phyloP scores from a whole-genome alignment of 2,113 vertebrate species.

The Rhadina sibilatrix region DNA sequence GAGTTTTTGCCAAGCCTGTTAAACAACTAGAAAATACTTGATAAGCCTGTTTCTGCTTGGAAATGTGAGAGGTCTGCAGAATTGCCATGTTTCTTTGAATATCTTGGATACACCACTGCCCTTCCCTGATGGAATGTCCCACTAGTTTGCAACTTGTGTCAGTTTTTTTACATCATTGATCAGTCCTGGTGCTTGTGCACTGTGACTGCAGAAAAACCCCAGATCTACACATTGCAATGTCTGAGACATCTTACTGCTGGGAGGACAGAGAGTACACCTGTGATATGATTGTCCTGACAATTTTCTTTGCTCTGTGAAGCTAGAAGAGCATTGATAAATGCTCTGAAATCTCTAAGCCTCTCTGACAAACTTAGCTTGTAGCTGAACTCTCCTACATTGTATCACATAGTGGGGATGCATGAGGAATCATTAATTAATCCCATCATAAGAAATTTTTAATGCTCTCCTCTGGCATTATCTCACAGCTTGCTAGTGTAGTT shows the following conservation, averaged over 20 bases:
- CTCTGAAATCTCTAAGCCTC: neutral
- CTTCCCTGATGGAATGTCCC: neutral
- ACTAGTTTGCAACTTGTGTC: neutral
- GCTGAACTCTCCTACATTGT: neutral
- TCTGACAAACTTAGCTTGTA: neutral
- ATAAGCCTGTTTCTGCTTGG: neutral
- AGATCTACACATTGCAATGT: neutral
- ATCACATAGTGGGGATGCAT: neutral
- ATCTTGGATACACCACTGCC: neutral
- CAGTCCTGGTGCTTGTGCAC: neutral
- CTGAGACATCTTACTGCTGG: neutral
- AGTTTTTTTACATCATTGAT: neutral
- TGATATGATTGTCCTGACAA: neutral
- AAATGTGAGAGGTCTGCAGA: neutral
- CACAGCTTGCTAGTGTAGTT: neutral
- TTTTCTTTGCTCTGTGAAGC: neutral
- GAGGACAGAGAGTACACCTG: neutral
- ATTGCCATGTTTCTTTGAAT: neutral
- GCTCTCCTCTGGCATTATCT: neutral
- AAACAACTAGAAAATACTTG: neutral
- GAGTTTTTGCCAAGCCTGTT: neutral
- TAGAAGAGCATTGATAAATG: neutral
- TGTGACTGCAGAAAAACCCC: neutral
- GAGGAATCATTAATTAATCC: neutral
- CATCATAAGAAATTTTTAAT: neutral